Base-by-base conservation (phyloP, 2,113 vertebrate species). In the Penelope pileata region DNA sequence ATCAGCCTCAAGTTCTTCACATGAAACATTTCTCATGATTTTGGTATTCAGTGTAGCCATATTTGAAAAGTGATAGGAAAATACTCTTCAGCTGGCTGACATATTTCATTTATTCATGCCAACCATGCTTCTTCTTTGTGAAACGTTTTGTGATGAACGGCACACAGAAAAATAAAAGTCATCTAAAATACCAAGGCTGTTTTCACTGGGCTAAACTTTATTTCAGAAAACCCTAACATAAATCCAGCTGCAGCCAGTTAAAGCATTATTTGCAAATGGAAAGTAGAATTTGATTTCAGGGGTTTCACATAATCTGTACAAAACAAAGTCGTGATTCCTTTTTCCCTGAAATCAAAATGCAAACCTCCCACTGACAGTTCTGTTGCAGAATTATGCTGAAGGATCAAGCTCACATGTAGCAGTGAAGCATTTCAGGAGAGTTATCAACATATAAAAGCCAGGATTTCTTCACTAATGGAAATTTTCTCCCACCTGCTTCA, bases 11-110 rank as follows among this genome's bases (percentile, higher is more conserved):
- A 93, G 76, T 97, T 97, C 94, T 98, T 97, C 95, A 90, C 88
- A 91, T 96, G 62, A 91, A 96, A 94, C 93, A 75, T 95, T 96
- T 97, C 94, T 97, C 95, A 83, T 97, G 70, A 97, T 97, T 97
- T 90, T 54, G 23, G 95, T 95, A 97, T 97, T 97, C 60, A 15
- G 54, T 59, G 81, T 86, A 93, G 93, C 94, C 70, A 12, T 96
- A 81, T 91, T 95, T 97, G 93, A 88, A 82, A 94, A 97, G 87
- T n/a, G 80, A 95, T 87, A 96, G 93, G 75, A 94, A 96, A 91
- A 95, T 90, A 90, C 69, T 90, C 64, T 95, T 89, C 76, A 88
- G 91, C 69, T 95, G 94, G 84, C 85, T 56, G 60, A 80, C 90
- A 95, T 86, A 91, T 90, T 97, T 95, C 74, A 83, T 94, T 96